Evolutionary conservation across 2,797 vertebrate species (phyloP).

Genomic region (Falco novaeseelandiae): DNA sequence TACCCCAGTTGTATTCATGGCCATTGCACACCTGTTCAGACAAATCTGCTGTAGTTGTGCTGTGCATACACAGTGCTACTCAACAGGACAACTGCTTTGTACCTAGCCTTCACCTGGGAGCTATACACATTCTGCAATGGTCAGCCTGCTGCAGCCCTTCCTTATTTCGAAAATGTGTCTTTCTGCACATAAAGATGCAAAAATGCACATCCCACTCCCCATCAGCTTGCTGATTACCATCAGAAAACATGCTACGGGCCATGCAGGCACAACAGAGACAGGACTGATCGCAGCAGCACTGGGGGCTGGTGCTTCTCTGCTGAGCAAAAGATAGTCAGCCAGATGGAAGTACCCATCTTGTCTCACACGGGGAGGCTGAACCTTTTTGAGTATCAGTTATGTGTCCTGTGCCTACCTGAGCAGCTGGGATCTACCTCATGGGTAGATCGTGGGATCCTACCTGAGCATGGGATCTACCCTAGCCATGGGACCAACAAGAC

Average conservation of each 20-base stretch:
- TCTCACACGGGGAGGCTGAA: neutral
- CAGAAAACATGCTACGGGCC: neutral
- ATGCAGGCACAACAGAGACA: neutral
- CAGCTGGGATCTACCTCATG: neutral
- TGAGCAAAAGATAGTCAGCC: neutral
- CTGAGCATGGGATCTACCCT: neutral
- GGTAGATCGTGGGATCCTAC: neutral
- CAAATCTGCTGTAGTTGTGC: neutral
- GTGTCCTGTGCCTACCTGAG: neutral
- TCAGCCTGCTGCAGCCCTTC: neutral
- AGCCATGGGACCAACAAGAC: neutral
- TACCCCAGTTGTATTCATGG: neutral
- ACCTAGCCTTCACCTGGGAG: neutral
- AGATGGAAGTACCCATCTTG: neutral
- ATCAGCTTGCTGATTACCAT: neutral
- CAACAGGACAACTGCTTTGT: neutral
- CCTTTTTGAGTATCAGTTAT: neutral
- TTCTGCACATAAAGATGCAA: neutral
- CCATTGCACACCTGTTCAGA: neutral
- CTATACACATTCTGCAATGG: fast-evolving
- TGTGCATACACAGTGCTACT: neutral
- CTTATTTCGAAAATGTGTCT: neutral
- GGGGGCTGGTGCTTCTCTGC: neutral
- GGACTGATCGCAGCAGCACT: neutral
- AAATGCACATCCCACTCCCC: neutral